Percentiles rank a stretch among this genome's conserved stretches.
Evolutionary conservation across 2,113 vertebrate species (phyloP).

Genomic region (Phainopepla nitens): DNA sequence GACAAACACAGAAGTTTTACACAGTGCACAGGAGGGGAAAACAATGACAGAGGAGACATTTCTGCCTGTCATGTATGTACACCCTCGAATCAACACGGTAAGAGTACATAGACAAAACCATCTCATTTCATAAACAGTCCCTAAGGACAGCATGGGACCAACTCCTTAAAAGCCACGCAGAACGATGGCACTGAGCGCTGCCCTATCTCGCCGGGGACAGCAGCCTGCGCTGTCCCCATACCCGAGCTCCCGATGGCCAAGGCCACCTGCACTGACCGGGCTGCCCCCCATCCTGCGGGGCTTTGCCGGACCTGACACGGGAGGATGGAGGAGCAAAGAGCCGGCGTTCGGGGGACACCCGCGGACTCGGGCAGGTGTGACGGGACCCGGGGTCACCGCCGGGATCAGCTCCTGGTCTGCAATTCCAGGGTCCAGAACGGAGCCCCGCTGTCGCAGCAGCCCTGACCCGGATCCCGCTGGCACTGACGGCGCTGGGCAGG

Average conservation of each 20-base stretch:
- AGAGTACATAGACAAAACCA: background rate
- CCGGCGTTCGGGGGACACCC: accelerated
- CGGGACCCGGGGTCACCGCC: background rate
- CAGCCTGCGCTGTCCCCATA: accelerated
- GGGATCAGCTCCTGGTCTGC: accelerated
- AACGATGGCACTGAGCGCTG: accelerated
- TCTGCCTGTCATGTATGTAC: accelerated
- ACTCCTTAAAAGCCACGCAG: accelerated
- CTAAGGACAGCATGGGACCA: background rate
- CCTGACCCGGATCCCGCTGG: accelerated
- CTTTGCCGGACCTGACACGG: background rate
- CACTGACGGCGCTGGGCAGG: accelerated
- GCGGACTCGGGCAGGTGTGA: accelerated
- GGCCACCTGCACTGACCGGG: background rate
- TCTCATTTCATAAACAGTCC: background rate
- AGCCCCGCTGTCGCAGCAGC: background rate
- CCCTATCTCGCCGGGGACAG: background rate
- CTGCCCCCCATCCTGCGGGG: accelerated
- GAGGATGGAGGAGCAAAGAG: background rate
- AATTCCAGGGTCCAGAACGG: accelerated
- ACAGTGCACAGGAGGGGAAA: accelerated
- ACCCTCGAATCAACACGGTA: background rate
- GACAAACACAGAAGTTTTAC: background rate
- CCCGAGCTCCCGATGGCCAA: accelerated
- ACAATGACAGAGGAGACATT: background rate